A percentile compares a stretch with the other conserved stretches of the same genome.
Conservation (phyloP, 2,113 vertebrate genomes). For the Microcebus lehilahytsara region DNA sequence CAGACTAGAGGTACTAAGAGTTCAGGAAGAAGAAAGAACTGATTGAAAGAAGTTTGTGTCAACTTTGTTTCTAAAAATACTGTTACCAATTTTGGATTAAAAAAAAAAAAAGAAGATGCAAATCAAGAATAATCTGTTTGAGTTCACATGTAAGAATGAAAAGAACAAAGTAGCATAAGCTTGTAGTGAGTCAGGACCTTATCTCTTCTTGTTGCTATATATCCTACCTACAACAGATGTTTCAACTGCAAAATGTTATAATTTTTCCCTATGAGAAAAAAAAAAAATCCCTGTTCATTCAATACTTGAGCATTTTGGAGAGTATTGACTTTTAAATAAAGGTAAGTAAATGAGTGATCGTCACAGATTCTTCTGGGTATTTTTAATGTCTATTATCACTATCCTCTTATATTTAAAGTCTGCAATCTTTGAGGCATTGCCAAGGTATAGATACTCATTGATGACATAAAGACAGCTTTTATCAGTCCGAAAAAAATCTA, state of each 20-base stretch:
- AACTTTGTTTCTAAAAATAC: not conserved
- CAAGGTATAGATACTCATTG: not conserved
- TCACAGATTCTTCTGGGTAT: not conserved
- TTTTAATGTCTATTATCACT: not conserved
- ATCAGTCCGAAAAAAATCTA: not conserved
- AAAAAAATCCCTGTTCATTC: not conserved
- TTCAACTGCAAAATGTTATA: not conserved
- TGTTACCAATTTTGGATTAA: not conserved
- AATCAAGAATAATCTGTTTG: not conserved
- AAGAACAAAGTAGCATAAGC: not conserved
- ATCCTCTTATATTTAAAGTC: not conserved
- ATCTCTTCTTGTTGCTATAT: not conserved
- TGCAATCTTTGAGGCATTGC: not conserved
- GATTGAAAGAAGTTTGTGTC: not conserved
- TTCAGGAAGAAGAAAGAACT: not conserved
- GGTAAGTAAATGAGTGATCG: not conserved
- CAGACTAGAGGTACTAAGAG: not conserved
- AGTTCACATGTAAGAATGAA: not conserved
- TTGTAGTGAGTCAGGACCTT: not conserved
- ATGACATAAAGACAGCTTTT: not conserved
- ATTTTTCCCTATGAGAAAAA: not conserved
- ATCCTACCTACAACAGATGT: not conserved
- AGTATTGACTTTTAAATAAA: not conserved
- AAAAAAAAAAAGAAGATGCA: not conserved
- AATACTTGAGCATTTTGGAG: not conserved